These are phyloP conservation scores for Harpegnathos saltator DNA, from an alignment of 1,140 invertebrate species.

Conservation along the genomic window DNA sequence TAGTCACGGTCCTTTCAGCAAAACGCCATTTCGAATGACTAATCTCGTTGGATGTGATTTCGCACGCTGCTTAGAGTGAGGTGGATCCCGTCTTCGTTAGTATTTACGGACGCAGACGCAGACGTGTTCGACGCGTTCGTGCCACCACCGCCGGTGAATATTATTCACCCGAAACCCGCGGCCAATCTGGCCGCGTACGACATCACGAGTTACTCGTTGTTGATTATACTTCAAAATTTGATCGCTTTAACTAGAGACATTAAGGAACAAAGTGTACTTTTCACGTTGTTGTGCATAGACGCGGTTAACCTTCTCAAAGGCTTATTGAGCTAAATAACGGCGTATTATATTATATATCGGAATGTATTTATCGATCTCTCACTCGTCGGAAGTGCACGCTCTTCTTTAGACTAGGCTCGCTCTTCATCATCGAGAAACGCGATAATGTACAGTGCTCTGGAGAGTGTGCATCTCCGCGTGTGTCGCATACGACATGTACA, in stretches of 20 bases:
- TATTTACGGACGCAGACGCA: conserved; percentile 85
- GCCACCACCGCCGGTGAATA: conserved; percentile 89
- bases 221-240: conserved; percentile 72
- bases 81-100: conserved; percentile 88
- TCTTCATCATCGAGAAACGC: not conserved
- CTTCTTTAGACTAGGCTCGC: conserved; percentile 2
- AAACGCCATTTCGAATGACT: not conserved
- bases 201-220: conserved; percentile 71
- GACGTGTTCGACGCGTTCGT: conserved; percentile 88
- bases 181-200: conserved; percentile 78
- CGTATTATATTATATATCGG: conserved; percentile 41
- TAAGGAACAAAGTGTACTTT: conserved; percentile 69
- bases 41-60: conserved; percentile 47
- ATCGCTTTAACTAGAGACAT: conserved; percentile 75
- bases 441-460: conserved; percentile 26
- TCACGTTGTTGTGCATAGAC: conserved; percentile 73
- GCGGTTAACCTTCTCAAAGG: conserved; percentile 71
- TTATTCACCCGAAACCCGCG: conserved; percentile 88
- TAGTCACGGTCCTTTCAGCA: too few species aligned
- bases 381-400: conserved; percentile 44
- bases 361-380: not conserved
- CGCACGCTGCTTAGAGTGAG: conserved; percentile 83
- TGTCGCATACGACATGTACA: conserved; percentile 58
- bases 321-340: conserved; percentile 70
- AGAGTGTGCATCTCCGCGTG: conserved; percentile 31